phyloP scores from a whole-genome alignment of 2,113 vertebrate species.

The Poicephalus meyeri region DNA sequence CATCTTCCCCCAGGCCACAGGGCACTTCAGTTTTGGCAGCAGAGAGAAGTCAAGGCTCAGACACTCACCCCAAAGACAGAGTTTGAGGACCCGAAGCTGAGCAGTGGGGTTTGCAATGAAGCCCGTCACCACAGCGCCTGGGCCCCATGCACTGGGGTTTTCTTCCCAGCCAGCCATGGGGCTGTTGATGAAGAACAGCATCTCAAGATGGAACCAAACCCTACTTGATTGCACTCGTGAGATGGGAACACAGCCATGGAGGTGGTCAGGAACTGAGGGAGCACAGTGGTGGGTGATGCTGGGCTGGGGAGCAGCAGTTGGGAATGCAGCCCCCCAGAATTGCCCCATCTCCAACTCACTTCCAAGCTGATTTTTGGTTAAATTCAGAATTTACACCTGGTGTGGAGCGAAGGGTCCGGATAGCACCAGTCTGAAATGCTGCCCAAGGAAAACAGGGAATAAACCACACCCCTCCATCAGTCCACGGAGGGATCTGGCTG shows the following conservation, averaged over 20 bases:
- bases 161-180: background rate
- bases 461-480: rapidly evolving
- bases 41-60: rapidly evolving
- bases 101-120: background rate
- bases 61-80: rapidly evolving
- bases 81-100: rapidly evolving
- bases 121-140: rapidly evolving
- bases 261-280: background rate
- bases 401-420: rapidly evolving
- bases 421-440: rapidly evolving
- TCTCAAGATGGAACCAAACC: background rate
- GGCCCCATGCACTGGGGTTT: rapidly evolving
- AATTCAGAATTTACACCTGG: background rate
- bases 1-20: background rate
- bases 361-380: background rate
- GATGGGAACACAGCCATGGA: rapidly evolving
- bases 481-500: rapidly evolving
- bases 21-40: rapidly evolving
- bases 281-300: rapidly evolving
- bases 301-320: background rate
- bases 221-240: rapidly evolving
- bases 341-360: background rate
- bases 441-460: background rate
- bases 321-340: rapidly evolving
- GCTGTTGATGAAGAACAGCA: background rate